These are phyloP conservation scores for Stomorhina lunata DNA, from an alignment of 2,888 invertebrate species.

Conservation along the genomic window DNA sequence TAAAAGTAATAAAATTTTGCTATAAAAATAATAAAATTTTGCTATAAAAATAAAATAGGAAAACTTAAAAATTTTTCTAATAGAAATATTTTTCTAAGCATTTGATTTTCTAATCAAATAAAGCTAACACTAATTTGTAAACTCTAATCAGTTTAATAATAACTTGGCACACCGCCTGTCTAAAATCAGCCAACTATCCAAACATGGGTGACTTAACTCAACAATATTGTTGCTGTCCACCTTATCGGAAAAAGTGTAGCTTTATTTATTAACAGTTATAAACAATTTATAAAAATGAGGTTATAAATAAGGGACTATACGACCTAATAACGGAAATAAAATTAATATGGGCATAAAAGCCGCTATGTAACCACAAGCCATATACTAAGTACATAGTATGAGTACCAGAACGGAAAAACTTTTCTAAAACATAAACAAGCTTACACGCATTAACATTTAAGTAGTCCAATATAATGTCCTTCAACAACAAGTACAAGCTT, in stretches of 20 bases:
- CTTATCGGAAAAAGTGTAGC: not conserved
- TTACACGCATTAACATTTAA: not conserved
- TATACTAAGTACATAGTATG: not conserved
- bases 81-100: not conserved
- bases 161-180: not conserved
- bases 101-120: not conserved
- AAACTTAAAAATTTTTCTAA: no score
- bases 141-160: not conserved
- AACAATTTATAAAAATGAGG: constrained; percentile 43
- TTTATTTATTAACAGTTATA: constrained; percentile 38
- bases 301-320: constrained; percentile 42
- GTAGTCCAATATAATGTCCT: not conserved
- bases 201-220: not conserved
- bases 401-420: not conserved
- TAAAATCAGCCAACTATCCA: not conserved
- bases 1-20: not conserved
- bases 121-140: not conserved
- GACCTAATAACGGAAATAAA: constrained; percentile 42
- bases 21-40: no score
- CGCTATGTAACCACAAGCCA: not conserved
- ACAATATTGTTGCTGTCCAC: not conserved
- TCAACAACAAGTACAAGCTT: no score
- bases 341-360: constrained; percentile 32
- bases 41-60: no score
- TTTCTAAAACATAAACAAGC: not conserved